Evolutionary conservation across 2,888 invertebrate species (phyloP), one percentile per base, ranked within the genome.

Genomic region (Scotopteryx bipunctaria): DNA sequence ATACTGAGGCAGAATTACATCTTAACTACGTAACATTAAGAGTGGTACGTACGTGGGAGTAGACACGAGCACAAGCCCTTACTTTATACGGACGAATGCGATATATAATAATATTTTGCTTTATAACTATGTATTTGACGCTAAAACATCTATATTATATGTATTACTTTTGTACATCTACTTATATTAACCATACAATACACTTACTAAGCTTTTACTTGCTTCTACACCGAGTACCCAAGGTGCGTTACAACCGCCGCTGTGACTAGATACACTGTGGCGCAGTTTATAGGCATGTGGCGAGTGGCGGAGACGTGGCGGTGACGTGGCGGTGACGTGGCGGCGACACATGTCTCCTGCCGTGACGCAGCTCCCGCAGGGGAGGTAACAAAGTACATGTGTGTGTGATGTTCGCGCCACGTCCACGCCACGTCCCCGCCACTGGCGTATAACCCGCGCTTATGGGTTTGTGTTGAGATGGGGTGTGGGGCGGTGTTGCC

Each of bases 81-180:
- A 89, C 80, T 81, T 84, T 85, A 86, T 84, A 87, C 90, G 90
- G 90, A 90, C 90, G 90, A 88, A 90, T 90, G 89, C 90, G 86
- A 88, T 89, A 89, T 89, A 89, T 88, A 89, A 89, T 88, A 71
- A 86, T 87, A 87, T 86, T 85, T 90, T 88, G 88, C 87, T 86
- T 89, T 89, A 89, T 86, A 89, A 82, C 88, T 89, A 89, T 88
- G 85, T 89, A 89, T 89, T 86, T 90, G 90, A 89, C 89, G 86
- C 90, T 90, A 90, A 84, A 90, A 90, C 90, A 90, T 89, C 89
- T 90, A 90, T 89, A 89, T 88, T 88, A 88, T n/a, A n/a, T 88
- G 89, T 88, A 87, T 89, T 90, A 89, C 84, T 88, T 90, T 89
- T 90, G 89, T 90, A 90, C 90, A 90, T 90, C 90, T 90, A 90